Evolutionary conservation across 2,797 vertebrate species (phyloP), one percentile per base, ranked within the genome.

Genomic region (Coregonus ussuriensis): DNA sequence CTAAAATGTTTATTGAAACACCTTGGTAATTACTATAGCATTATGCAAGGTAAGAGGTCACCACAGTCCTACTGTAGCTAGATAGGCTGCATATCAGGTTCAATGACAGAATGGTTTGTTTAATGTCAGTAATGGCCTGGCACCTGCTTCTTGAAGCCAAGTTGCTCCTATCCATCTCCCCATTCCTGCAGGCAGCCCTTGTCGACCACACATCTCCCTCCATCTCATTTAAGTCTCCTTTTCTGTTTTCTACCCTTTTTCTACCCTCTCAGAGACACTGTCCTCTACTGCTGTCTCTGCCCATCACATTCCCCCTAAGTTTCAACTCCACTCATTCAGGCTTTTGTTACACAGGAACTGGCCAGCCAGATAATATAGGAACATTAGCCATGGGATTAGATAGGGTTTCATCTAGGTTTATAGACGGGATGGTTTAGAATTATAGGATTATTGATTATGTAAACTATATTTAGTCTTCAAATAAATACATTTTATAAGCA

Each of bases 101-200:
- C 59, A 63, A 13, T 16, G 6, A 54, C 7, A 54, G 51, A 13
- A 67, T 25, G 2, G 16, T 3, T 41, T 67, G 21, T 21, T 47
- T 15, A 70, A 9, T 51, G n/a, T 47, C 83, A 83, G 87, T 82
- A 82, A 83, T 80, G 88, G 79, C 76, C 76, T 74, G 82, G 63
- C 77, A 88, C 79, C 77, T 77, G 84, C 83, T 79, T 51, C 84
- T 88, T 85, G 85, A 86, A 13, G 75, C 52, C 15, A 54, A 54
- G 52, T 54, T 54, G 15, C 13, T 14, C 67, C 71, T 74, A 68
- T 68, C 79, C 21, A 37, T 63, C 66, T n/a, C 87, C 86, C 84
- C 89, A 92, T 92, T 91, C 90, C 88, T 87, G 85, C 75, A 71
- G 77, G 74, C 73, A 84, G 77, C 75, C 92, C 92, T 87, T 93